A percentile compares a stretch with the other conserved stretches of the same genome.
These are phyloP conservation scores for Trichacis sp. DNA, from an alignment of 2,888 invertebrate genomes.

Conservation along the genomic window DNA sequence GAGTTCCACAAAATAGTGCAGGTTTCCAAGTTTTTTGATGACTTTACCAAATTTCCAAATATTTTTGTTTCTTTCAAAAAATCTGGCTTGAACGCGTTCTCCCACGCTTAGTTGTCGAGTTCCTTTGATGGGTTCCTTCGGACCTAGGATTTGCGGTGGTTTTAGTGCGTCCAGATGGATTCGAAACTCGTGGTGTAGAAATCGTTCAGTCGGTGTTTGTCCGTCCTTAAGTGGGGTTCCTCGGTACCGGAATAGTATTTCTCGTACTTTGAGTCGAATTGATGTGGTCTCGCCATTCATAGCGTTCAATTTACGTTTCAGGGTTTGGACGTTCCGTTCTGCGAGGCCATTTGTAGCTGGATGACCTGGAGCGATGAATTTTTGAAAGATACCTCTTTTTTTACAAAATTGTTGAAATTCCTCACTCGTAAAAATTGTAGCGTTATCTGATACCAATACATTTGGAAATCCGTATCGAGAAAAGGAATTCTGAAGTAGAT, in stretches of 20 bases:
- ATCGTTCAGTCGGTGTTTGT: slow-evolving; percentile 15
- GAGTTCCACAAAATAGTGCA: background rate
- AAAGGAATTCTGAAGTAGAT: slow-evolving; percentile 26
- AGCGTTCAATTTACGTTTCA: slow-evolving; percentile 4
- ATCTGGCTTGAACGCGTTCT: background rate
- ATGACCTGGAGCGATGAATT: slow-evolving; percentile 30
- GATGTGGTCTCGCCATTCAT: slow-evolving; percentile 9
- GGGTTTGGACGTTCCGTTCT: slow-evolving; percentile 25
- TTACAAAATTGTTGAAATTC: slow-evolving; percentile 26
- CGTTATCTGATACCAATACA: slow-evolving; percentile 43
- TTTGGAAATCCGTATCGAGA: slow-evolving; percentile 38
- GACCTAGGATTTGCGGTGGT: background rate
- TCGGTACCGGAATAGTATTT: slow-evolving; percentile 25
- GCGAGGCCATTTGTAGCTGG: slow-evolving; percentile 29
- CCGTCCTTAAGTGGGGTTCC: slow-evolving; percentile 10
- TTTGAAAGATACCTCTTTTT: slow-evolving; percentile 11
- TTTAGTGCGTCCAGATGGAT: slow-evolving; percentile 5
- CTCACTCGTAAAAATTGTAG: slow-evolving; percentile 35
- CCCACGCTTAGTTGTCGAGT: slow-evolving; percentile 1
- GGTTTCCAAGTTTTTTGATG: background rate
- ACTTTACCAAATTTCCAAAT: background rate
- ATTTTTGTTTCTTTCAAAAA: background rate
- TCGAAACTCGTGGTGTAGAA: slow-evolving; percentile 11
- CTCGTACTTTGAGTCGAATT: slow-evolving; percentile 12
- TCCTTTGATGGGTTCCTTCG: background rate